These are phyloP conservation scores for Serinus canaria DNA, from an alignment of 2,113 vertebrate genomes.

Conservation along the genomic window DNA sequence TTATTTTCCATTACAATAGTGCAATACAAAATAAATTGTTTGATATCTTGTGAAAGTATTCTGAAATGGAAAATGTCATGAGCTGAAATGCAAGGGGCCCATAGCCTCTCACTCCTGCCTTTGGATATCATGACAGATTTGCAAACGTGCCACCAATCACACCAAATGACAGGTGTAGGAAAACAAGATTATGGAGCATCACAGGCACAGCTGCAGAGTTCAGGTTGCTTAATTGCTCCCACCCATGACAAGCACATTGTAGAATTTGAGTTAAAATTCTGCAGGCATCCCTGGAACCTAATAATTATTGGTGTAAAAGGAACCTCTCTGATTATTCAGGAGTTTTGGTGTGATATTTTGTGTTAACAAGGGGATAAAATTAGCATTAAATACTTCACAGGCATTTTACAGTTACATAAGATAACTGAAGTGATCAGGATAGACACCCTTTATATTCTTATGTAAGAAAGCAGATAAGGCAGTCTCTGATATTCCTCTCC, in stretches of 20 bases:
- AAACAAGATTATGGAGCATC: background rate
- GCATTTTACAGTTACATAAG: background rate
- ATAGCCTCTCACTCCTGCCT: background rate
- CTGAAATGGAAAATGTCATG: background rate
- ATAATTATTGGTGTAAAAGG: background rate
- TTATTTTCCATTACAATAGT: background rate
- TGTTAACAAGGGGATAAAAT: background rate
- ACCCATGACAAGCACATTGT: background rate
- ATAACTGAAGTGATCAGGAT: background rate
- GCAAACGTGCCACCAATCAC: background rate
- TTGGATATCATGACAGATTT: background rate
- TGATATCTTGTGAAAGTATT: background rate
- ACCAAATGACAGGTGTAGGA: background rate
- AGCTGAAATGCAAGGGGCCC: background rate
- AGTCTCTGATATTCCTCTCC: background rate
- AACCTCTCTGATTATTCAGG: background rate
- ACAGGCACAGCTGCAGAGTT: background rate
- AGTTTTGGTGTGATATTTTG: background rate
- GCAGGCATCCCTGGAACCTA: background rate
- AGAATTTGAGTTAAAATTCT: background rate
- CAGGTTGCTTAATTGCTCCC: background rate
- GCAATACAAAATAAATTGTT: background rate
- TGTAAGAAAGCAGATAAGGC: background rate
- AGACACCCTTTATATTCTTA: background rate
- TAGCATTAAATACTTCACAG: background rate